Base-by-base conservation (phyloP, 64 coral and sea anemone genomes). In the Dendrophyllia cribrosa region DNA sequence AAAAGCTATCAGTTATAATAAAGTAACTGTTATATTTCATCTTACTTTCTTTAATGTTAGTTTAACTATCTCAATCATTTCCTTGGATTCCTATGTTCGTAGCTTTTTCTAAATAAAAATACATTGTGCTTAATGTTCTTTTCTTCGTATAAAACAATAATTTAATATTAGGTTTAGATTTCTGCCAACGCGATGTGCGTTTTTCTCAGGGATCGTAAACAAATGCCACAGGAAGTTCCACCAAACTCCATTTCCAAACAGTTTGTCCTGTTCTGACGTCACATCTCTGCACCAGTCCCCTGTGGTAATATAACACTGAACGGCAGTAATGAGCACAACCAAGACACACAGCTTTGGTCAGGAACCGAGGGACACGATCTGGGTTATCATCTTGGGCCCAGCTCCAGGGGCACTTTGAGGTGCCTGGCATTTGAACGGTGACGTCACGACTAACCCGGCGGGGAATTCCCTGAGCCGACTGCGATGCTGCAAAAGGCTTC, bases 341-440 rank as follows among this genome's bases (percentile, higher is more conserved):
- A 62, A 67, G 89, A 50, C 89, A 91, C 16, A 84, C 78, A 65
- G 89, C 89, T 65, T 91, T 85, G 24, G 89, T 52, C 50, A 91
- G 60, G 44, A 76, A 56, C 34, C 89, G 89, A 62, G 89, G 89
- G 34, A 85, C n/a, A 85, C 69, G 69, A 70, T 91, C 63, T 72
- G 51, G 79, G 19, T 91, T 25, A 44, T 72, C 79, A 19, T 91
- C 89, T 50, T 62, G 69, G 3, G 51, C 69, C 89, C 89, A 91
- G 58, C n/a, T 83, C 89, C 89, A 91, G 26, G 79, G 89, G 62
- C 89, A 91, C 67, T 26, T 68, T 23, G 24, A 71, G 17, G 66
- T 91, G 12, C 66, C 78, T 58, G 78, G 58, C 74, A 80, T 52
- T 20, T 7, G 13, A 0, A 44, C 13, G 43, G 45, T 74, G 55